Percentiles rank a stretch among this genome's conserved stretches.
Conservation (phyloP, 2,113 vertebrate genomes). For the Sciurus niger region DNA sequence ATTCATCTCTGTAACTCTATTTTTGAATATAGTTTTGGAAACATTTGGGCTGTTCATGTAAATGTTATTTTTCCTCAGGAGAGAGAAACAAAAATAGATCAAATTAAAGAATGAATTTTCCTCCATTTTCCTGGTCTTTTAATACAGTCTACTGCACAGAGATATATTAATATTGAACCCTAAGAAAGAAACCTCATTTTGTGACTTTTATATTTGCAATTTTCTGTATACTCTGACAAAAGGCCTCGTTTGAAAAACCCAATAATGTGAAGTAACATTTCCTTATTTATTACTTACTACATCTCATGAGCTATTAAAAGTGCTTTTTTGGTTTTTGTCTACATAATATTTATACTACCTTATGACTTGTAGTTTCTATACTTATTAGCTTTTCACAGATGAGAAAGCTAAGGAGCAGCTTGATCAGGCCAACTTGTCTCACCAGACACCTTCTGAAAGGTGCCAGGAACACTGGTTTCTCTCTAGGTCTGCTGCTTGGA, state of each 20-base stretch:
- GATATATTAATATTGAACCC: background rate
- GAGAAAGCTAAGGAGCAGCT: background rate
- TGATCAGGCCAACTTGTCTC: background rate
- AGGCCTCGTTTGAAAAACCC: background rate
- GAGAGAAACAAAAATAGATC: background rate
- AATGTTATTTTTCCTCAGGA: background rate
- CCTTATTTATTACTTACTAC: background rate
- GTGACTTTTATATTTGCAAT: background rate
- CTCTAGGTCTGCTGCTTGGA: background rate
- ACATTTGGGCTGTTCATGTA: background rate
- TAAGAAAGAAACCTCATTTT: constrained; percentile 1
- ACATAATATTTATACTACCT: background rate
- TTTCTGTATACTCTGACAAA: background rate
- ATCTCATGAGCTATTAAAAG: background rate
- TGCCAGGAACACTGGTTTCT: background rate
- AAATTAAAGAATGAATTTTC: background rate
- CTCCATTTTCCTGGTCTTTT: background rate
- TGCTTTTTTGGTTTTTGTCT: background rate
- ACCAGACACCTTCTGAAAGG: background rate
- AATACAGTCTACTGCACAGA: background rate
- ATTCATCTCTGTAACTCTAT: background rate
- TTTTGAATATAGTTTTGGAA: background rate
- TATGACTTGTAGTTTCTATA: background rate
- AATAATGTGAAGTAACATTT: background rate
- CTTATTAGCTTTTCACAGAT: background rate